A percentile compares a stretch with the other conserved stretches of the same genome.
These are phyloP conservation scores for Sphenodon punctatus DNA, from an alignment of 2,797 vertebrate species.

Conservation along the genomic window DNA sequence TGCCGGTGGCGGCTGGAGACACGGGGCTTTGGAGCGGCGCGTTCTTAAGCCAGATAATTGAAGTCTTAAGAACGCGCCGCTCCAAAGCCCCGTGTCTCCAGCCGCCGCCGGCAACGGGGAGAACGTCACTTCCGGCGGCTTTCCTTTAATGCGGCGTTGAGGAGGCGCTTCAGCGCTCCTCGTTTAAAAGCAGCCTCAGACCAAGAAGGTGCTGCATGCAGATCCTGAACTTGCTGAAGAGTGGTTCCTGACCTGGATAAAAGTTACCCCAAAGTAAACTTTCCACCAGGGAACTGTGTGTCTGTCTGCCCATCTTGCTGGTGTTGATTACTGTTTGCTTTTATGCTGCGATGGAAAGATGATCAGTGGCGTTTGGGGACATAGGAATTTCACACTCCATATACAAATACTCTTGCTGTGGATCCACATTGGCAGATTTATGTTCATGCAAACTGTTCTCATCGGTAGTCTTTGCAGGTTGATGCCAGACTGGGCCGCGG, in stretches of 20 bases:
- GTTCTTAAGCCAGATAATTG: too few relatives aligned
- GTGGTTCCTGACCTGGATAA: too few relatives aligned
- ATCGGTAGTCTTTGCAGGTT: not conserved
- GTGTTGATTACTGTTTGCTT: not conserved
- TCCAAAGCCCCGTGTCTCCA: too few relatives aligned
- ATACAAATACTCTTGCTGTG: not conserved
- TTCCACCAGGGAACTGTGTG: not conserved
- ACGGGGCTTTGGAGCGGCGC: too few relatives aligned
- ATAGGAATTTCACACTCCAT: not conserved
- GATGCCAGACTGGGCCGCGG: not conserved
- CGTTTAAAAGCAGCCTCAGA: too few relatives aligned
- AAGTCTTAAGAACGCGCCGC: too few relatives aligned
- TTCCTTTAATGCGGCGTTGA: too few relatives aligned
- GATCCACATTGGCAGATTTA: not conserved
- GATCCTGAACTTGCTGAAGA: not conserved
- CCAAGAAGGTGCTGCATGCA: not conserved
- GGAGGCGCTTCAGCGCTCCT: too few relatives aligned
- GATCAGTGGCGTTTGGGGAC: not conserved
- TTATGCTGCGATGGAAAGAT: not conserved
- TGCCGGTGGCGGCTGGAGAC: too few relatives aligned
- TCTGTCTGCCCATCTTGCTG: not conserved
- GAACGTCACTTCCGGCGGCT: too few relatives aligned
- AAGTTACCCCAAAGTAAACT: not conserved
- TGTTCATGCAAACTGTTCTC: not conserved
- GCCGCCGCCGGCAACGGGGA: too few relatives aligned